Conservation (phyloP, 1,140 invertebrate species). For the Copidosoma floridanum region DNA sequence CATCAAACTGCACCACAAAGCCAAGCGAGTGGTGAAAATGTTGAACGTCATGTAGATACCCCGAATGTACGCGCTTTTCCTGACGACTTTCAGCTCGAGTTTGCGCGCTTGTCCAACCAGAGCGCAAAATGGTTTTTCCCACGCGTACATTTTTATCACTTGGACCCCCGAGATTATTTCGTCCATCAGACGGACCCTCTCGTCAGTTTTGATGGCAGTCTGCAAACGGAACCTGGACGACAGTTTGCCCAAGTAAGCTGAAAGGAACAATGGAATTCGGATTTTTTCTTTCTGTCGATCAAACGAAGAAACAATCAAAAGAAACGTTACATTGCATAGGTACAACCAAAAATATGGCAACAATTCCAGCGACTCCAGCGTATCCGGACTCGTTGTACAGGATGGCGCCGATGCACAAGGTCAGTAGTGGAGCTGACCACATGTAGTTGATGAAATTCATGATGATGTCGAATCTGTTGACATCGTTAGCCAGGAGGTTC, state of each 20-base stretch:
- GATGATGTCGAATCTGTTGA: constrained; percentile 62
- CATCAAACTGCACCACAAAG: constrained; percentile 63
- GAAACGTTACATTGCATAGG: constrained; percentile 71
- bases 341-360: constrained; percentile 66
- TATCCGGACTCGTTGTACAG: constrained; percentile 64
- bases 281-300: no score
- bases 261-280: no score
- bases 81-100: constrained; percentile 62
- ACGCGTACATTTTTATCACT: constrained; percentile 79
- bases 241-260: constrained; percentile 65
- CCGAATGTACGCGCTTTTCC: constrained; percentile 64
- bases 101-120: constrained; percentile 60
- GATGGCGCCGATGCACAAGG: constrained; percentile 61
- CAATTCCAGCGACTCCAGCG: constrained; percentile 66
- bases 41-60: constrained; percentile 70
- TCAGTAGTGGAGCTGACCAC: constrained; percentile 65
- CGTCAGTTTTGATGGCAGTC: constrained; percentile 68
- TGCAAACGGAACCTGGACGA: constrained; percentile 62
- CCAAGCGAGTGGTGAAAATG: constrained; percentile 65
- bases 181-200: constrained; percentile 72
- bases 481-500: constrained; percentile 77
- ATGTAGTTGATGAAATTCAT: constrained; percentile 60
- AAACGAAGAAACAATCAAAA: no score
- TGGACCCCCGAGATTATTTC: constrained; percentile 69
- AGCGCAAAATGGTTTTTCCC: constrained; percentile 69